Evolutionary conservation across 37 sponge, comb jelly and placozoan genomes (phyloP), one percentile per base, ranked within the genome.

Genomic region (Bolinopsis microptera): DNA sequence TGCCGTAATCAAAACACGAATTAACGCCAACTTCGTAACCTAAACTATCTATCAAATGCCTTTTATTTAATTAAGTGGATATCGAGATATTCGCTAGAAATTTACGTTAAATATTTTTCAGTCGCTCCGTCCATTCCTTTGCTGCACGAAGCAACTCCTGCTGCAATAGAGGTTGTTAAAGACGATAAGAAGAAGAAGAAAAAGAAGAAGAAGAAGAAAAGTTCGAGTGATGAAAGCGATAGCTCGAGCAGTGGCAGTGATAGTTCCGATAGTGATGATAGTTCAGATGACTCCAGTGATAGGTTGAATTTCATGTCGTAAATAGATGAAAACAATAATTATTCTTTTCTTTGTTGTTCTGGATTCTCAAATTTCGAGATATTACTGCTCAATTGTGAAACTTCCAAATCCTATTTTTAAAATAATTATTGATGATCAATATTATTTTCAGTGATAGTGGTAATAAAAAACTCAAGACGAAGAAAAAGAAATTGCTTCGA

Each of bases 131-230:
- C 61, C 61, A 48, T 48, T 18, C 61, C 61, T 48, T 18, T 32
- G 21, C 80, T 32, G 35, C 36, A 13, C 33, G 33, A 28, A 2
- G 28, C 74, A 70, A 2, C 74, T 26, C 25, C 25, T 22, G 74
- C 30, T 26, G 35, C 34, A 27, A 34, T 35, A 36, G 32, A 32
- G 27, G 48, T 48, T 3, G 31, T 86, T 23, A 36, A 77, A 32
- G 80, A 39, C 3, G 36, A 86, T 5, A 80, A 80, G 90, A 86
- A 86, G 90, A 86, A 86, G 61, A 86, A 86, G 90, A 86, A 86
- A 27, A 86, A 86, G 30, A 86, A 86, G 90, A 86, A 86, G 39
- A 13, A 34, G 27, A 38, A 86, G 3, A 86, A 32, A 0, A 77
- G 80, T 77, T 48, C 61, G 13, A 48, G 75, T 72, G 75, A 72